Evolutionary conservation across 2,888 invertebrate species (phyloP).

Genomic region (Plebejus melissa): DNA sequence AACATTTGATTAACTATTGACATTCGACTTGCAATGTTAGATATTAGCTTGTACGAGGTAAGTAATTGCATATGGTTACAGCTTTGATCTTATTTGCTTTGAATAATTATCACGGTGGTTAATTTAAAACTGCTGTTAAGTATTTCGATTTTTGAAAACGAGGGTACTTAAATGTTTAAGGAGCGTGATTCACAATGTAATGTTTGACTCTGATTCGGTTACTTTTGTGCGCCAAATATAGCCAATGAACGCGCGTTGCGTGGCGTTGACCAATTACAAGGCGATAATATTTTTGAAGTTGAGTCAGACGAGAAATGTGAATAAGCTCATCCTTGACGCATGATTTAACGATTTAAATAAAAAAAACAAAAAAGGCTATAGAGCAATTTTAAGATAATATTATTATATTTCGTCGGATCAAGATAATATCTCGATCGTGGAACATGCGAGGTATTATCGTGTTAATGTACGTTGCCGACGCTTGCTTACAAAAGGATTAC

Average conservation of each 20-base stretch:
- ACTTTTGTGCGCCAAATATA: background rate
- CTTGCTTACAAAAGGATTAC: slow-evolving; percentile 5
- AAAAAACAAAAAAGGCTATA: background rate
- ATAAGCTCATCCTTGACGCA: background rate
- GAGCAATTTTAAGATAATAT: background rate
- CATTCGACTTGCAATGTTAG: slow-evolving; percentile 30
- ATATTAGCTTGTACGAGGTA: slow-evolving; percentile 28
- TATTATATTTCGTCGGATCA: background rate
- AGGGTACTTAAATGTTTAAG: no score
- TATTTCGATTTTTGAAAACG: background rate
- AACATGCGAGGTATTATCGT: slow-evolving; percentile 13
- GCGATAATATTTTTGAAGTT: no score
- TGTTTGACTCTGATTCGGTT: no score
- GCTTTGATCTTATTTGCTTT: slow-evolving; percentile 16
- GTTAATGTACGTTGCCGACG: slow-evolving; percentile 17
- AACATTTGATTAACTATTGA: slow-evolving; percentile 41
- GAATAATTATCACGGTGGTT: background rate
- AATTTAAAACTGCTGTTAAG: background rate
- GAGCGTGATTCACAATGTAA: no score
- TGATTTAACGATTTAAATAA: no score
- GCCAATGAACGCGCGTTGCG: background rate
- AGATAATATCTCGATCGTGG: slow-evolving; percentile 7
- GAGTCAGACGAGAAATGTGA: background rate
- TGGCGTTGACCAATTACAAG: no score
- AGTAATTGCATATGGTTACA: slow-evolving; percentile 24